phyloP scores from a whole-genome alignment of 1,140 invertebrate genomes.

The Megalopta genalis region DNA sequence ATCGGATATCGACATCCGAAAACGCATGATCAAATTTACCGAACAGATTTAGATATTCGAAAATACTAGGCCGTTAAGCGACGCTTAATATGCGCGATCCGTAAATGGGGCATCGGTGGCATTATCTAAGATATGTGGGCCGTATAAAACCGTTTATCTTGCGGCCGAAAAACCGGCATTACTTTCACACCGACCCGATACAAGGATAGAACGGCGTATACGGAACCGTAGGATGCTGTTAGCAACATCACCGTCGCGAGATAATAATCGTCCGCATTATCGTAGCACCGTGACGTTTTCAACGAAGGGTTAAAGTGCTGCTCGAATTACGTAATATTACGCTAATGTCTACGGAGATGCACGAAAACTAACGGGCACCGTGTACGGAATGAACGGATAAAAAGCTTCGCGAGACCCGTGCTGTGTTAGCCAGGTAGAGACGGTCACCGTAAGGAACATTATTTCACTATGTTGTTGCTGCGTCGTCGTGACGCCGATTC shows the following conservation, averaged over 20 bases:
- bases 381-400: constrained; percentile 11
- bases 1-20: no score
- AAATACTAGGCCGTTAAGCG: no score
- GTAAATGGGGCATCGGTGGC: no score
- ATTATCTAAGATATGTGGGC: no score
- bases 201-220: background rate
- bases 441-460: constrained; percentile 31
- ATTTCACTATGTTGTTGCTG: constrained; percentile 35
- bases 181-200: no score
- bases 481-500: background rate
- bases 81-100: no score
- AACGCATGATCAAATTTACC: no score
- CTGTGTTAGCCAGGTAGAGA: background rate
- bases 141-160: no score
- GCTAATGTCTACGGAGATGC: background rate
- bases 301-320: constrained; percentile 16
- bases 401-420: background rate
- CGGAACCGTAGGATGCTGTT: constrained; percentile 14
- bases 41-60: no score
- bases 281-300: constrained; percentile 16
- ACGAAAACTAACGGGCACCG: constrained; percentile 12
- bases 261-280: constrained; percentile 13
- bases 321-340: constrained; percentile 39
- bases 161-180: no score
- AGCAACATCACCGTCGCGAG: background rate